Base-by-base conservation (phyloP, 1,140 invertebrate species). In the Augochlora pura region DNA sequence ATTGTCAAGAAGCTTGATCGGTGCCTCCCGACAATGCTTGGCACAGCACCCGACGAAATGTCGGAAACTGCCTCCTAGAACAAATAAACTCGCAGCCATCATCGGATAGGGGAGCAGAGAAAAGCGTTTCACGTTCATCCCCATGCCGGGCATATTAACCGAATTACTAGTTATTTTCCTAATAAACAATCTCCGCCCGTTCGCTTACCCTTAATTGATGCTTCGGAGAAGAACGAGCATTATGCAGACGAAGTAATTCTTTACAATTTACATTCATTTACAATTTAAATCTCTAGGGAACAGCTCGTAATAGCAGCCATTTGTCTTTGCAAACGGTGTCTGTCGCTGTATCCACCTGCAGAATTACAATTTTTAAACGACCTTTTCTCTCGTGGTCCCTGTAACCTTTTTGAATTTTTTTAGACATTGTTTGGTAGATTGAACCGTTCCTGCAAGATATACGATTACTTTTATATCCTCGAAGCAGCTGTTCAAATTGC, bases 31-130 rank as follows among this genome's bases (percentile, higher is more conserved):
- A 65, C 72, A 65, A 65, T 65, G 32, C 16, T 39, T 68, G n/a
- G 21, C 25, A 46, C 64, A 76, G 64, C 49, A 57, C 7, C n/a
- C 25, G 2, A 12, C 52, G 54, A 42, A 67, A 75, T 49, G 32
- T 59, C 49, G 49, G 25, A 38, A 68, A 38, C 52, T 39, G 32
- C 4, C 4, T 67, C 52, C 39, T 32, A 9, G 52, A 42, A 52
- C 73, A 76, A 76, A 76, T 76, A 76, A 76, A 76, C 73, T 68
- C 12, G 38, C 39, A 21, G 21, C 38, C 39, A 23, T 8, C 38
- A 9, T n/a, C 5, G 10, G 27, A 65, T 65, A 38, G 38, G 62
- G 21, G 18, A 16, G 38, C n/a, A 65, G 39, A 38, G 38, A 21
- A 25, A n/a, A 46, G 42, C n/a, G 38, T 42, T 23, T 38, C 63